These are phyloP conservation scores for Elmis aenea DNA, from an alignment of 2,888 invertebrate species.

Conservation along the genomic window DNA sequence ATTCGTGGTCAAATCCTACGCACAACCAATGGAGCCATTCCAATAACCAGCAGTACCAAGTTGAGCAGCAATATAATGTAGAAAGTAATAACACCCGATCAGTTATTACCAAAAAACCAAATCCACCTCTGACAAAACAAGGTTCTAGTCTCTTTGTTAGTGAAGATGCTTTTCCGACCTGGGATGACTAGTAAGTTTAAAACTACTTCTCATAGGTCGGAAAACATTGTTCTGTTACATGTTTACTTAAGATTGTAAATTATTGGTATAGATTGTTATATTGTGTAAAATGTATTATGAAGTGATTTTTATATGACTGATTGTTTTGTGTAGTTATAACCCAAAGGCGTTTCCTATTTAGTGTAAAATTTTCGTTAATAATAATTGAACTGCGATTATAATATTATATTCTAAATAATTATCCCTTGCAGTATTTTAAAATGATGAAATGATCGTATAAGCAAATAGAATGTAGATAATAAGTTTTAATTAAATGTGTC, in stretches of 20 bases:
- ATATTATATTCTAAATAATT: constrained; percentile 13
- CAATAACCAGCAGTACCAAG: constrained; percentile 37
- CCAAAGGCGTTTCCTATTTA: too few relatives aligned
- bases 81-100: constrained; percentile 44
- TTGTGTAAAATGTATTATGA: too few relatives aligned
- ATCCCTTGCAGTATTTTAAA: constrained; percentile 8
- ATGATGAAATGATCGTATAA: too few relatives aligned
- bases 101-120: constrained; percentile 36
- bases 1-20: constrained; percentile 39
- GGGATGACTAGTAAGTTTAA: constrained; percentile 56
- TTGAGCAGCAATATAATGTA: constrained; percentile 44
- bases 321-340: constrained; percentile 19
- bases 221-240: constrained; percentile 23
- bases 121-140: constrained; percentile 19
- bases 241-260: constrained; percentile 22
- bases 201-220: too few relatives aligned
- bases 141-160: constrained; percentile 51
- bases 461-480: too few relatives aligned
- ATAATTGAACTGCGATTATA: too few relatives aligned
- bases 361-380: too few relatives aligned
- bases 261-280: constrained; percentile 26
- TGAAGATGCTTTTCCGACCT: constrained; percentile 58
- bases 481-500: too few relatives aligned
- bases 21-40: constrained; percentile 24
- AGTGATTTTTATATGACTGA: constrained; percentile 23